Conservation (phyloP, 1,140 invertebrate species). For the Brachionus rubens region DNA sequence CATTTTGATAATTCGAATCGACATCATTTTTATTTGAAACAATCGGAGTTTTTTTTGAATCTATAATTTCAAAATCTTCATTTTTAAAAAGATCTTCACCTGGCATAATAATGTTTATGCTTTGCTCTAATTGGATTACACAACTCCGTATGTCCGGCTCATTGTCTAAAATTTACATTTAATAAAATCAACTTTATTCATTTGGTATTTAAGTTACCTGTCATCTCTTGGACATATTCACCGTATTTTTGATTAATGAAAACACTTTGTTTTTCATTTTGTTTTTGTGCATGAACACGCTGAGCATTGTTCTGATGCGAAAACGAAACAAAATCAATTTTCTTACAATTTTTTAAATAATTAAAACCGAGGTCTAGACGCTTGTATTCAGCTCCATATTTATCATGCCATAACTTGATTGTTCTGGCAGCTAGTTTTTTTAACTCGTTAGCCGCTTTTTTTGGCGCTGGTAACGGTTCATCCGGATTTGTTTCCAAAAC, state of each 20-base stretch:
- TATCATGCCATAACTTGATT: conserved; percentile 63
- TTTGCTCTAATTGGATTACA: conserved; percentile 57
- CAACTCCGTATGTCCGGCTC: conserved; percentile 51
- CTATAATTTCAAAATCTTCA: conserved; percentile 46
- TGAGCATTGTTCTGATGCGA: conserved; percentile 31
- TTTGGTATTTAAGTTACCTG: neutral
- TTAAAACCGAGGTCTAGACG: conserved; percentile 62
- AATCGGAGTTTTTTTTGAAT: conserved; percentile 1
- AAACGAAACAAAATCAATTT: conserved; percentile 53
- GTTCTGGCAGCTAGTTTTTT: conserved; percentile 59
- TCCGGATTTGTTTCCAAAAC: conserved; percentile 51
- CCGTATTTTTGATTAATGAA: conserved; percentile 4
- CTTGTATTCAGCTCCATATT: conserved; percentile 62
- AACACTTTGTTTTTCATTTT: conserved; percentile 33
- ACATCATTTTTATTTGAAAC: neutral
- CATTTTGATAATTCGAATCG: no score
- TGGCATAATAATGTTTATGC: conserved; percentile 59
- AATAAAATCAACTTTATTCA: neutral
- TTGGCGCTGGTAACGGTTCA: conserved; percentile 62
- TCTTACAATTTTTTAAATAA: conserved; percentile 63
- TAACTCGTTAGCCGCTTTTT: conserved; percentile 59
- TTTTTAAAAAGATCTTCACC: conserved; percentile 53
- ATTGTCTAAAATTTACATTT: neutral
- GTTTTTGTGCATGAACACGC: conserved; percentile 7
- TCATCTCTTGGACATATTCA: conserved; percentile 15